Conservation (phyloP, 2,113 vertebrate genomes). For the Aegotheles bennettii region DNA sequence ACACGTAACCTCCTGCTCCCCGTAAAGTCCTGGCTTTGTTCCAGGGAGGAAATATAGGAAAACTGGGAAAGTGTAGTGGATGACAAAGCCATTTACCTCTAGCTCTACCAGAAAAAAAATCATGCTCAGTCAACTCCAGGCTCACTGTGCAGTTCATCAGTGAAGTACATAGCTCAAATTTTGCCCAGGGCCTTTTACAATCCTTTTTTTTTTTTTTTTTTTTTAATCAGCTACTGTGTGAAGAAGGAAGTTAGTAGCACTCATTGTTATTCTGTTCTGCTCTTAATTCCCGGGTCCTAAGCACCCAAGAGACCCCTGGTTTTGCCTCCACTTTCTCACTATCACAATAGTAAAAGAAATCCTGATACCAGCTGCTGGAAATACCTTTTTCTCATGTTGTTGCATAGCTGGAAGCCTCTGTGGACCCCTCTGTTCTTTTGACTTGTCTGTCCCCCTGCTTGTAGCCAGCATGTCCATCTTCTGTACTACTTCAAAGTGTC, state of each 20-base stretch:
- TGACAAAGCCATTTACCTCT: slow-evolving; percentile 39
- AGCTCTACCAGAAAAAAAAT: slow-evolving; percentile 18
- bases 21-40: neutral
- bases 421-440: neutral
- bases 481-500: neutral
- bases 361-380: neutral
- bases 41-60: slow-evolving; percentile 45
- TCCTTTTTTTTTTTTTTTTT: neutral
- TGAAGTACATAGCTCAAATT: neutral
- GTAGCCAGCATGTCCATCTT: neutral
- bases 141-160: neutral
- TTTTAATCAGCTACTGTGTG: neutral
- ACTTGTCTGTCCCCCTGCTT: neutral
- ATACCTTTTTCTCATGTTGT: neutral
- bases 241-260: neutral
- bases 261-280: neutral
- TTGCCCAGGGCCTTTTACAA: neutral
- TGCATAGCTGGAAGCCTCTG: neutral
- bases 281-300: neutral
- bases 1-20: neutral
- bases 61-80: slow-evolving; percentile 18
- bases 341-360: neutral
- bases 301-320: neutral
- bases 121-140: neutral
- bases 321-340: neutral